Evolutionary conservation across 2,888 invertebrate species (phyloP), one percentile per base, ranked within the genome.

Genomic region (Syritta pipiens): DNA sequence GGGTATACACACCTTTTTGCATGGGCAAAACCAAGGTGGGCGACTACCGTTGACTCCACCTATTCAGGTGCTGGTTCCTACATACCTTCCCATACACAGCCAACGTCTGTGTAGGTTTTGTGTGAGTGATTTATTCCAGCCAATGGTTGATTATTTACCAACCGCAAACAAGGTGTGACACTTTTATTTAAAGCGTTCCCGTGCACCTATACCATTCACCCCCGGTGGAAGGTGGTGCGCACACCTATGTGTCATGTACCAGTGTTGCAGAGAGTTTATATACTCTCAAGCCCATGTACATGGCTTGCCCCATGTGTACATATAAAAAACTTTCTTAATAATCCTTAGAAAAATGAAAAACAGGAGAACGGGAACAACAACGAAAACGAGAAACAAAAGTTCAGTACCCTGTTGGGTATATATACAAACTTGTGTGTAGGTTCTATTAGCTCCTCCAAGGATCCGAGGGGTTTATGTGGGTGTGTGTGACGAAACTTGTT

Each of bases 121-220:
- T 81, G 75, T 68, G 75, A 79, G 86, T 88, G 87, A 88, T 88
- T 87, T 88, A 88, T 88, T 85, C 85, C 87, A 88, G 84, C 88
- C 88, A 88, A 88, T 88, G 88, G 87, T 87, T 87, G 87, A 85
- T 85, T 86, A 86, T 87, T 86, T 84, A 84, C 85, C 84, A 81
- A 84, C 79, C 79, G 74, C 79, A 79, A 79, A 79, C 79, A 84
- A 87, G 86, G 88, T 88, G 87, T 87, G 86, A 86, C 87, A 86
- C 84, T 85, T 69, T 75, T 79, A 77, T 81, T 81, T 82, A 81
- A 75, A 81, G 60, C 77, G 59, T 63, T 69, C 53, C 46, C 49
- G 55, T 57, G 48, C 40, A 75, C 77, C 67, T 72, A 72, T 72
- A 75, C 69, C 83, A 82, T 83, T 83, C 81, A 68, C 10, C 9